A percentile compares a stretch with the other conserved stretches of the same genome.
These are phyloP conservation scores for Holothuria leucospilota DNA, from an alignment of 53 echinoderm and acorn worm genomes.

Conservation along the genomic window DNA sequence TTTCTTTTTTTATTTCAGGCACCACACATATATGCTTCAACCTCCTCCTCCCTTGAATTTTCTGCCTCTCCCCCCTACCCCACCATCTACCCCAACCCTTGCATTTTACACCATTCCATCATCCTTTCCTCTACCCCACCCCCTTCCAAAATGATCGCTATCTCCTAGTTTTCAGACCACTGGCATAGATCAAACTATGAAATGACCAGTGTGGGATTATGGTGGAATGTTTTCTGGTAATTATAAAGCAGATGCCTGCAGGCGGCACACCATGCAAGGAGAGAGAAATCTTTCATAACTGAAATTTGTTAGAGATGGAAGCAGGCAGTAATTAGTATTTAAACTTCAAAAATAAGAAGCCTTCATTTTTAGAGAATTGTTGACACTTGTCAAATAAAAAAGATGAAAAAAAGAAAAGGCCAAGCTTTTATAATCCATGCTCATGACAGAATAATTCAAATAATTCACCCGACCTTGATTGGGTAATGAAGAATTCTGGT, in stretches of 20 bases:
- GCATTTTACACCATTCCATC: not conserved
- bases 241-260: not conserved
- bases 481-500: constrained; percentile 40
- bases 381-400: constrained; percentile 2
- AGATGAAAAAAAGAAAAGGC: not conserved
- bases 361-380: no score
- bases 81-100: not conserved
- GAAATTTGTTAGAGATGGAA: constrained; percentile 6
- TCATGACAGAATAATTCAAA: constrained; percentile 15
- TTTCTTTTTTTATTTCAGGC: not conserved
- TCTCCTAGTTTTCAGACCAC: no score
- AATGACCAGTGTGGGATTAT: no score
- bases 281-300: not conserved
- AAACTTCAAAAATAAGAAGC: no score
- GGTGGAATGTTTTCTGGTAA: no score
- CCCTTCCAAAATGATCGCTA: not conserved
- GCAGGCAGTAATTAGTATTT: constrained; percentile 32
- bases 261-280: constrained; percentile 36
- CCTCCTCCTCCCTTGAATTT: not conserved
- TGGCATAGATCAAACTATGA: no score
- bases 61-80: not conserved
- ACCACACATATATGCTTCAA: not conserved
- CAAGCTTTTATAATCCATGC: constrained; percentile 20
- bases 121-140: not conserved
- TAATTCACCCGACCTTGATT: constrained; percentile 32